phyloP scores from a whole-genome alignment of 2,797 vertebrate species.

The Karalla daura region DNA sequence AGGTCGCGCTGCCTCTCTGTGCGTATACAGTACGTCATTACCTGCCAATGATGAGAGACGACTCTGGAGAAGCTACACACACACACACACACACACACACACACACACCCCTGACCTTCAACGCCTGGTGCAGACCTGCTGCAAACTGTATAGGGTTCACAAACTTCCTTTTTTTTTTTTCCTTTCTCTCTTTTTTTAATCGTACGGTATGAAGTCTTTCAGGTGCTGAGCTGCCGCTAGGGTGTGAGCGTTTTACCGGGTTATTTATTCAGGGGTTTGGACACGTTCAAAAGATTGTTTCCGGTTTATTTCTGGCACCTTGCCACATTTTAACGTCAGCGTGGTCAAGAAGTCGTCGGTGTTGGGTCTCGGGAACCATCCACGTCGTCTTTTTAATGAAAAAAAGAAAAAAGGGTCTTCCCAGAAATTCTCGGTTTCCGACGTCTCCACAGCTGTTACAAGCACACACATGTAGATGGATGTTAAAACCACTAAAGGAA shows the following conservation, averaged over 20 bases:
- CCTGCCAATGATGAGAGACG: conserved; percentile 24
- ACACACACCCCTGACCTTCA: too few relatives aligned
- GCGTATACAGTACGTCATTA: conserved; percentile 45
- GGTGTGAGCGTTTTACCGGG: conserved; percentile 35
- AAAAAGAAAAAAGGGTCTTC: conserved; percentile 22
- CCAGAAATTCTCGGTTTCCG: background rate
- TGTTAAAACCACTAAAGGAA: conserved; percentile 65
- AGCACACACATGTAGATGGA: conserved; percentile 43
- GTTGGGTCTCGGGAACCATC: conserved; percentile 17
- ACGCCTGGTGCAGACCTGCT: conserved; percentile 1
- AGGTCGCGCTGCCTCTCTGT: conserved; percentile 47
- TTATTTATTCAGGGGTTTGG: conserved; percentile 64
- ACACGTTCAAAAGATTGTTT: too few relatives aligned
- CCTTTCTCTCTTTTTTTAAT: too few relatives aligned
- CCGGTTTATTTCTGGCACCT: background rate
- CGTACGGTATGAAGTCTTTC: too few relatives aligned
- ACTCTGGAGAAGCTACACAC: conserved; percentile 25
- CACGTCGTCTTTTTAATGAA: conserved; percentile 12
- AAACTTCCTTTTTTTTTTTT: too few relatives aligned
- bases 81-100: conserved; percentile 15
- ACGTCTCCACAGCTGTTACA: conserved; percentile 36
- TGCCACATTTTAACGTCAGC: background rate
- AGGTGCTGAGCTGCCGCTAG: conserved; percentile 2
- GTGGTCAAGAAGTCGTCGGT: too few relatives aligned
- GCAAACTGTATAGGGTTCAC: too few relatives aligned